Base-by-base conservation (phyloP, 2,113 vertebrate genomes). In the Microtus ochrogaster region DNA sequence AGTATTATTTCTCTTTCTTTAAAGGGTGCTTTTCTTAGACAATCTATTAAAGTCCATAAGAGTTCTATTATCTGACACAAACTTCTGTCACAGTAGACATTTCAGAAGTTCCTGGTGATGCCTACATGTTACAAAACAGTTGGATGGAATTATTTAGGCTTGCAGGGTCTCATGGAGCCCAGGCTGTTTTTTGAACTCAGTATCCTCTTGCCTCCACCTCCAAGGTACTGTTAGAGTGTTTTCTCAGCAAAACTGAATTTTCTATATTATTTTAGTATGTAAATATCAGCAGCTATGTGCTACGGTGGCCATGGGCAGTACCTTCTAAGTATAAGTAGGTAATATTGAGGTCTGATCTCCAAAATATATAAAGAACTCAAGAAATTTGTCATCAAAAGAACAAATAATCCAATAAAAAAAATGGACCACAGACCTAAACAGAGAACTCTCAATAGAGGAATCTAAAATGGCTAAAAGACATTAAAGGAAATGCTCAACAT, bases 1-100 rank as follows among this genome's bases (percentile, higher is more conserved):
- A 94, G 74, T 39, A 78, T 83, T 63, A 93, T 76, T 87, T 85
- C 41, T 7, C 61, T 47, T 22, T 82, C n/a, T 88, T 92, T 66
- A 85, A 96, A 79, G 30, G 7, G 22, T 79, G 10, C 65, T 63
- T 92, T 30, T 58, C 33, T 81, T 73, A 92, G 89, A 52, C 79
- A 79, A 30, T 58, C 55, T 41, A 41, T 41, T 63, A 28, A 58
- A 94, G n/a, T 10, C 77, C 39, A 26, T 87, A 52, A 61, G 82
- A 72, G 83, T 21, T 70, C 7, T 90, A 61, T 41, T 90, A 52
- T 70, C 4, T 44, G 12, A 49, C 39, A 5, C 21, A 82, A 94
- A 77, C 22, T 68, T 74, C 30, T 70, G 52, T 9, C 14, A 49
- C 7, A 44, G 30, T 49, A 61, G 81, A 89, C 1, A 30, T 91